These are phyloP conservation scores for Artibeus lituratus DNA, from an alignment of 2,797 vertebrate genomes.

Conservation along the genomic window DNA sequence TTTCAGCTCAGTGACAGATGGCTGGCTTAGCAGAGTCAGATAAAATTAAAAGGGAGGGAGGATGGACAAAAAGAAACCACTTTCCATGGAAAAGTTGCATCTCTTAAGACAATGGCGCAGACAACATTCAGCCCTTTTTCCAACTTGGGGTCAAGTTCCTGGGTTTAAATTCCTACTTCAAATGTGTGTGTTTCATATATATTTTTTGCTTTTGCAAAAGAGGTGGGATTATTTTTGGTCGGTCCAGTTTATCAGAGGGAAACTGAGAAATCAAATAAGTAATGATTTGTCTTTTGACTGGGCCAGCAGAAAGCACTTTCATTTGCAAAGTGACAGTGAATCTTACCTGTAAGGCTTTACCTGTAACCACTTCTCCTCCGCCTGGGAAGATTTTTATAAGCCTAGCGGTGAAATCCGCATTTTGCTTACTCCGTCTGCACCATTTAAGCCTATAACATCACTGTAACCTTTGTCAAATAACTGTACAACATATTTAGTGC, in stretches of 20 bases:
- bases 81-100: constrained; percentile 75
- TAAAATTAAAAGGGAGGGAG: constrained; percentile 72
- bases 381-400: constrained; percentile 41
- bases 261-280: constrained; percentile 52
- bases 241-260: constrained; percentile 28
- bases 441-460: constrained; percentile 78
- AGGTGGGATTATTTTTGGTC: not conserved
- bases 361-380: not conserved
- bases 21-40: constrained; percentile 80
- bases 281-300: constrained; percentile 56
- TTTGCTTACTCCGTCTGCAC: constrained; percentile 70
- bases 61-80: constrained; percentile 64
- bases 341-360: not conserved
- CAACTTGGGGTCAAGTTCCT: constrained; percentile 9
- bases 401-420: constrained; percentile 28
- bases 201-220: not conserved
- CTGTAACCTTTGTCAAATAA: constrained; percentile 83
- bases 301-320: constrained; percentile 21
- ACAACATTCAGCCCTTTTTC: not conserved
- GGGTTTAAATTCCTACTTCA: constrained; percentile 13
- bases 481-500: constrained; percentile 88
- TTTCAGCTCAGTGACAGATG: constrained; percentile 85
- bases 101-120: constrained; percentile 60
- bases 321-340: not conserved
- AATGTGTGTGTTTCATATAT: no score